phyloP scores from a whole-genome alignment of 2,797 vertebrate genomes.

The Rhabdomys pumilio region DNA sequence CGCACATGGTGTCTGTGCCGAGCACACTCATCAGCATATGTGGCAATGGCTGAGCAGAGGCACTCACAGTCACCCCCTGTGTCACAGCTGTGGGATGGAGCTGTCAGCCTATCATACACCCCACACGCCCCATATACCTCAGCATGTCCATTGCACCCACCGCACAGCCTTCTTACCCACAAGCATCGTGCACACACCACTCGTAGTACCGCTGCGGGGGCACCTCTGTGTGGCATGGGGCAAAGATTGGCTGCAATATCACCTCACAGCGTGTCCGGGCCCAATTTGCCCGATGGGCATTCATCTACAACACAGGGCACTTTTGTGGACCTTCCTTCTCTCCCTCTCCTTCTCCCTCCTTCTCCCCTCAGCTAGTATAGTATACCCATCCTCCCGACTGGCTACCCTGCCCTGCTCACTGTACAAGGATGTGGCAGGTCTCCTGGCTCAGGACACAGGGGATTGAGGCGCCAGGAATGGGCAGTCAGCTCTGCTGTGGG shows the following conservation, averaged over 20 bases:
- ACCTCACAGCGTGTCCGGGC: slow-evolving; percentile 91
- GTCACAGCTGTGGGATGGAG: slow-evolving; percentile 91
- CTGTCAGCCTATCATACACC: fast-evolving
- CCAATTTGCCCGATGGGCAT: slow-evolving; percentile 92
- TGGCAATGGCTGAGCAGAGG: slow-evolving; percentile 94
- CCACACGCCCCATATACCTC: fast-evolving
- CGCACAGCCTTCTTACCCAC: slow-evolving; percentile 89
- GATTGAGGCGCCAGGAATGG: slow-evolving; percentile 96
- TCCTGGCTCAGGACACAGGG: slow-evolving; percentile 94
- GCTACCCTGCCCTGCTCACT: slow-evolving; percentile 82
- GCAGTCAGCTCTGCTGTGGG: slow-evolving; percentile 94
- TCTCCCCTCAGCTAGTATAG: background rate
- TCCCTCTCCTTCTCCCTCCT: no score
- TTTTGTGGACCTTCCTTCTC: background rate
- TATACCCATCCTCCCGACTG: background rate
- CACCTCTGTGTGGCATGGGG: slow-evolving; percentile 91
- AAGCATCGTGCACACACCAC: slow-evolving; percentile 95
- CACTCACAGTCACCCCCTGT: slow-evolving; percentile 96
- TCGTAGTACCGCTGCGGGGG: slow-evolving; percentile 94
- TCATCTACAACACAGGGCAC: slow-evolving; percentile 85
- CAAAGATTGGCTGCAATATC: slow-evolving; percentile 91
- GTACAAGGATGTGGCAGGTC: slow-evolving; percentile 93
- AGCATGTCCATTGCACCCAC: fast-evolving
- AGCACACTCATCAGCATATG: slow-evolving; percentile 94
- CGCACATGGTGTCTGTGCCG: slow-evolving; percentile 90